Conservation (phyloP, 2,888 invertebrate genomes). For the Poecilobothrus nobilitatus region DNA sequence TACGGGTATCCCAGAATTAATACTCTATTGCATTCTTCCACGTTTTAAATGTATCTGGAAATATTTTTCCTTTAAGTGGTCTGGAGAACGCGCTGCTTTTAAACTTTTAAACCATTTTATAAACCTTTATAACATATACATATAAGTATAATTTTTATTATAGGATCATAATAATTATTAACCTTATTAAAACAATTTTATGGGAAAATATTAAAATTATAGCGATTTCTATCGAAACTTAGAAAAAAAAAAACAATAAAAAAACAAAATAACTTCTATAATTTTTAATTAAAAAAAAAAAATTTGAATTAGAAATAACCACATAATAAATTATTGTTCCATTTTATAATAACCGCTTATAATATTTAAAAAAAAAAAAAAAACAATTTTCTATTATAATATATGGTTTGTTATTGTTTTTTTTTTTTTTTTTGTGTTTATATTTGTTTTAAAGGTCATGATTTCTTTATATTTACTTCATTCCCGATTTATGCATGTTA, state of each 20-base stretch:
- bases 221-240: neutral
- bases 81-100: too few species aligned
- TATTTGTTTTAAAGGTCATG: neutral
- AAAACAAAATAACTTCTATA: neutral
- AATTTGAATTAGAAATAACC: neutral
- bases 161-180: too few species aligned
- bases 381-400: neutral
- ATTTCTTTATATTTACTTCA: neutral
- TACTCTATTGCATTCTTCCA: too few species aligned
- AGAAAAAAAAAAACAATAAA: too few species aligned
- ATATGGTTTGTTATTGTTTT: too few species aligned
- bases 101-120: too few species aligned
- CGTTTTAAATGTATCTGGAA: too few species aligned
- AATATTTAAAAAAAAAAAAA: neutral
- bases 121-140: too few species aligned
- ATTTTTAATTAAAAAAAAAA: neutral
- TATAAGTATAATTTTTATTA: too few species aligned
- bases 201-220: too few species aligned
- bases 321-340: neutral
- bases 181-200: neutral
- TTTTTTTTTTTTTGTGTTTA: neutral
- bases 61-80: too few species aligned
- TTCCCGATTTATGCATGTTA: neutral
- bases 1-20: too few species aligned
- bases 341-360: neutral